Evolutionary conservation across 2,113 vertebrate genomes (phyloP).

Genomic region (Numida meleagris): DNA sequence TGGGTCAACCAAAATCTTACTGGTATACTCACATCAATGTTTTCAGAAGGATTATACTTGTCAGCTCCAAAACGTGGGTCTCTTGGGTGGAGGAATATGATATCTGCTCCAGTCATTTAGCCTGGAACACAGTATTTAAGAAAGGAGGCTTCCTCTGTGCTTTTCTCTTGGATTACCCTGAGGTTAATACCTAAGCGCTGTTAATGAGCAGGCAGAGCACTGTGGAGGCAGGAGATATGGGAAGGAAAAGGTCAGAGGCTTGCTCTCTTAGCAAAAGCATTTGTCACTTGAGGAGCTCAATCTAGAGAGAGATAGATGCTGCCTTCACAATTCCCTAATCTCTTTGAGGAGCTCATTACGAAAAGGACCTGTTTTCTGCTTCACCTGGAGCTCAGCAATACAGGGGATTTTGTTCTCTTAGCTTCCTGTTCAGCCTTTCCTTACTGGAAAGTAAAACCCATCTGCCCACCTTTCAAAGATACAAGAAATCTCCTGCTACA

Average conservation of each 20-base stretch:
- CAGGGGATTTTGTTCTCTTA: neutral
- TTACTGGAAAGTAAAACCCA: neutral
- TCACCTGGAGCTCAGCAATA: neutral
- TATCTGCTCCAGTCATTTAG: neutral
- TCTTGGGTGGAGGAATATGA: neutral
- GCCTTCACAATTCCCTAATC: constrained; percentile 44
- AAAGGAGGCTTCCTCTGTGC: neutral
- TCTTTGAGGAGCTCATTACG: constrained; percentile 45
- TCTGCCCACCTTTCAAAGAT: neutral
- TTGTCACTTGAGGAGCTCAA: neutral
- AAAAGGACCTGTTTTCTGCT: neutral
- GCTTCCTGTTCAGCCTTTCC: neutral
- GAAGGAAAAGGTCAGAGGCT: constrained; percentile 48
- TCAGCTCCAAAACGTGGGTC: neutral
- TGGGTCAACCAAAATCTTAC: neutral
- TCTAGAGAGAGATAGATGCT: neutral
- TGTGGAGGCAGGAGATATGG: neutral
- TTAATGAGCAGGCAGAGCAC: constrained; percentile 42
- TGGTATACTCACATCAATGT: neutral
- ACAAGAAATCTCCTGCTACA: neutral
- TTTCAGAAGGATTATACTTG: neutral
- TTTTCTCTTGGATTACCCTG: constrained; percentile 1
- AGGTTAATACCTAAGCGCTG: constrained; percentile 34
- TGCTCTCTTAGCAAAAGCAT: neutral
- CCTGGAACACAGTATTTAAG: neutral